These are phyloP conservation scores for Caenorhabditis panamensis DNA, from an alignment of 2,888 invertebrate genomes.

Conservation along the genomic window DNA sequence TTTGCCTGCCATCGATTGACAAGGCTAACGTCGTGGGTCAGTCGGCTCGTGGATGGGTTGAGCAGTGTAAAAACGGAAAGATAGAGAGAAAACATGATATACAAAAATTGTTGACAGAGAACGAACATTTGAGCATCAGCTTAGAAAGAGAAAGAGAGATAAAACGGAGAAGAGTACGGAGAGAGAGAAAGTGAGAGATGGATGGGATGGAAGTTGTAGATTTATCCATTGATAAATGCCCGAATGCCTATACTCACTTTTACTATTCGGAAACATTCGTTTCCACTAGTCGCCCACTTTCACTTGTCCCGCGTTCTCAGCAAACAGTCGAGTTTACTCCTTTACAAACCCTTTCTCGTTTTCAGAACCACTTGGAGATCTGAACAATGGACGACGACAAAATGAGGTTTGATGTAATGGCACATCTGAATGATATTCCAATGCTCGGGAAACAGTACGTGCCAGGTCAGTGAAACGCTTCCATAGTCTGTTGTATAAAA, in stretches of 20 bases:
- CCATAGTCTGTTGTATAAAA: neutral
- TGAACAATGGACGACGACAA: conserved; percentile 21
- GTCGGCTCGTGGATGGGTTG: neutral
- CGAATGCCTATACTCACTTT: conserved; percentile 40
- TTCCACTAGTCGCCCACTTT: conserved; percentile 52
- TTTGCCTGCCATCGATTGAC: neutral
- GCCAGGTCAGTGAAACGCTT: conserved; percentile 34
- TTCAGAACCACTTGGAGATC: conserved; percentile 27
- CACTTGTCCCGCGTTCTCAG: conserved; percentile 52
- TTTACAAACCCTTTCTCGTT: conserved; percentile 17
- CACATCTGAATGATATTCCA: conserved; percentile 54
- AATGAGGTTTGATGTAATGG: conserved; percentile 33
- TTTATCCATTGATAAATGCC: conserved; percentile 46
- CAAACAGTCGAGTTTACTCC: conserved; percentile 47
- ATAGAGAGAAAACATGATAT: conserved; percentile 18
- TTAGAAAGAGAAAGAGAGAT: conserved; percentile 18
- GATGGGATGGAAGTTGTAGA: conserved; percentile 17
- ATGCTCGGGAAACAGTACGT: conserved; percentile 56
- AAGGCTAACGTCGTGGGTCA: neutral
- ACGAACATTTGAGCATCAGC: conserved; percentile 21
- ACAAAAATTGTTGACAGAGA: conserved; percentile 23
- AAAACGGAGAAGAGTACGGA: neutral
- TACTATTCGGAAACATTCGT: conserved; percentile 58
- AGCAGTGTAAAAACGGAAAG: neutral
- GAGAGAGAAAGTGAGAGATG: conserved; percentile 1